Evolutionary conservation across 2,113 vertebrate genomes (phyloP), one percentile per base, ranked within the genome.

Genomic region (Morone saxatilis): DNA sequence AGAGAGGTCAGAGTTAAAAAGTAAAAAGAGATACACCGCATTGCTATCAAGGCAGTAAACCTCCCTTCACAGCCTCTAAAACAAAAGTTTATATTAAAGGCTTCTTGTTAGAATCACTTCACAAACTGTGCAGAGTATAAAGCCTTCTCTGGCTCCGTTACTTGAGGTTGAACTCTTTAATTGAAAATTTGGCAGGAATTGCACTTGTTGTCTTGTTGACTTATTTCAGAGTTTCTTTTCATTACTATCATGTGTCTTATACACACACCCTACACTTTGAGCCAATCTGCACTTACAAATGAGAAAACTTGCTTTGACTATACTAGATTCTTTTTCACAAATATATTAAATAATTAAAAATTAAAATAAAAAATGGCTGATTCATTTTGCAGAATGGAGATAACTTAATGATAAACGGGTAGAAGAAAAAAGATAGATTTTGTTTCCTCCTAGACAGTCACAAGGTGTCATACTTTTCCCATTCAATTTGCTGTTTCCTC

Each of bases 401-500:
- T 22, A 62, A 68, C 6, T 11, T 53, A 36, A 1, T 10, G 6
- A 76, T 51, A 54, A 31, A 80, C 6, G 38, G 6, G 17, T 54
- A 8, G 7, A 54, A 38, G 40, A 17, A 66, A 57, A 47, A 47
- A 72, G 17, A 40, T 56, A 14, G 17, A 51, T 40, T 68, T 76
- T 5, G 19, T 31, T 53, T 61, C 40, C 47, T 69, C 8, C n/a
- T 51, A 13, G 11, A 14, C 22, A 69, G 31, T 78, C 81, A 82
- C 80, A 89, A 54, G 53, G 31, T 80, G 73, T 53, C 65, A 61
- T 45, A 53, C 60, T 61, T 73, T 78, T 68, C 50, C 20, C 31
- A 85, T 90, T 71, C 22, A 82, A 43, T 71, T 71, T 60, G 10
- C 25, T 0, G 16, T 83, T 70, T 70, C 25, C 31, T 75, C 40